Evolutionary conservation across 2,888 invertebrate species (phyloP).

Genomic region (Emesis furor): DNA sequence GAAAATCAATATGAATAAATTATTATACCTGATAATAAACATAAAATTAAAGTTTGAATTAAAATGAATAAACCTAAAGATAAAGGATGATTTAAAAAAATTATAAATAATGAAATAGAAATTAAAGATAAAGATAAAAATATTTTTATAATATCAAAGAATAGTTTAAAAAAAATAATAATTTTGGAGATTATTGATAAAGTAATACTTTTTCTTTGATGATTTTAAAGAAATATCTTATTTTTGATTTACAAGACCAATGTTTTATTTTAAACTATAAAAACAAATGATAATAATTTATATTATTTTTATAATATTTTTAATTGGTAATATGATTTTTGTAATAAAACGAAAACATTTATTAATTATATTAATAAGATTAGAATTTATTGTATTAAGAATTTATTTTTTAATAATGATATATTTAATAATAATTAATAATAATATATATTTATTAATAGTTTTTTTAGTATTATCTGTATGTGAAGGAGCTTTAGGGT

Average conservation of each 20-base stretch:
- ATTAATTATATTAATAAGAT: constrained; percentile 84
- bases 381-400: constrained; percentile 90
- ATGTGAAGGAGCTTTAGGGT: constrained; percentile 93
- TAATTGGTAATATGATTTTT: neutral
- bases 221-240: constrained; percentile 89
- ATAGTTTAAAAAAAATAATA: constrained; percentile 94
- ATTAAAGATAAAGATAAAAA: constrained; percentile 84
- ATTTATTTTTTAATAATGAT: constrained; percentile 89
- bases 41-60: constrained; percentile 89
- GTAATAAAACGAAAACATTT: constrained; percentile 90
- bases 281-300: constrained; percentile 89
- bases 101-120: constrained; percentile 80
- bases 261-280: constrained; percentile 92
- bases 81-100: constrained; percentile 88
- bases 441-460: constrained; percentile 90
- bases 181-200: constrained; percentile 94
- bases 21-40: constrained; percentile 87
- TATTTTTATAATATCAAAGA: constrained; percentile 88
- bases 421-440: constrained; percentile 85
- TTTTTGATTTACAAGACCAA: constrained; percentile 1
- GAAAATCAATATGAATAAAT: constrained; percentile 92
- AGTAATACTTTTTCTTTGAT: constrained; percentile 91
- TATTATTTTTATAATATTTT: constrained; percentile 50
- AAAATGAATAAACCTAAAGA: constrained; percentile 91
- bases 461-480: constrained; percentile 86